Base-by-base conservation (phyloP, 2,888 invertebrate genomes). In the Tachina lurida region DNA sequence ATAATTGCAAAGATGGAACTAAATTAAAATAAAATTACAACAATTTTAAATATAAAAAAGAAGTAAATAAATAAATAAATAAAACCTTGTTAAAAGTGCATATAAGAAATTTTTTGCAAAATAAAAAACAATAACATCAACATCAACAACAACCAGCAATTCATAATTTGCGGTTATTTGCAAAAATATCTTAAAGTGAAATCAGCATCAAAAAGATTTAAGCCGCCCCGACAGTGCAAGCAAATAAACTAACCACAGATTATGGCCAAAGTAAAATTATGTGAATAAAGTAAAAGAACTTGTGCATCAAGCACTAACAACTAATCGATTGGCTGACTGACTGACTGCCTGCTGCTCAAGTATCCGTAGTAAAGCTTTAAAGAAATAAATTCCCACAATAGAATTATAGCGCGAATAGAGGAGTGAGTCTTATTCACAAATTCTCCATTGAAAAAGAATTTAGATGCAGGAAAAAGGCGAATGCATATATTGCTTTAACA, bases 151-250 rank as follows among this genome's bases (percentile, higher is more conserved):
- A 15, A n/a, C 31, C 5, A 62, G 49, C 39, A 73, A 63, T 62
- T 54, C 62, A 68, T 90, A 90, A 90, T 90, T 89, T 90, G 89
- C 87, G 90, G 90, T 90, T 90, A 89, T 90, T 90, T 90, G 88
- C 89, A 75, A 90, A 75, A 90, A 90, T 90, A 90, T 90, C 90
- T 87, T 89, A 89, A 90, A 90, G 89, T 90, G 90, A 90, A 90
- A 90, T 85, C 83, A 84, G 70, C 84, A 74, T 85, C 85, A 87
- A 83, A 87, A 76, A 56, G 65, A 60, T 67, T 31, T 19, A 67
- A 78, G 84, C 87, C 84, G 87, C 68, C 68, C 63, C 19, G 13
- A 10, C 22, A 45, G 22, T 70, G 52, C 19, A 22, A 15, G 65
- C 22, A 49, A 68, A 41, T 70, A 19, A 15, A 49, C 49, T 58